Evolutionary conservation across 2,113 vertebrate species (phyloP).

Genomic region (Pluvialis apricaria): DNA sequence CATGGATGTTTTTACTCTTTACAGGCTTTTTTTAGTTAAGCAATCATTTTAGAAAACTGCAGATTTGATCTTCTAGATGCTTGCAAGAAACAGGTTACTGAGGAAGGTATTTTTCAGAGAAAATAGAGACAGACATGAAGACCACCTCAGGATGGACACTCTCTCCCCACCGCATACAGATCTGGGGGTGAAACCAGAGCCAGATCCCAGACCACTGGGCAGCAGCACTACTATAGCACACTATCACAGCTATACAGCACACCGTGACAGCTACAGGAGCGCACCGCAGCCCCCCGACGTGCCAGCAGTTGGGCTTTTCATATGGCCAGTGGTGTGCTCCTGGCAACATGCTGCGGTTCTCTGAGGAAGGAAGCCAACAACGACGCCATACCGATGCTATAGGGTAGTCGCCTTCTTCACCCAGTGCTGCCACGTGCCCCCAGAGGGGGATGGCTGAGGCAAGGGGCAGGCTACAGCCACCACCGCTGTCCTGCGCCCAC

Average conservation of each 20-base stretch:
- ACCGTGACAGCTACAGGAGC: neutral
- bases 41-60: neutral
- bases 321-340: accelerated
- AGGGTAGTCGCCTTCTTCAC: neutral
- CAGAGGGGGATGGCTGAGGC: accelerated
- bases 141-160: neutral
- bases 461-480: neutral
- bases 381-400: accelerated
- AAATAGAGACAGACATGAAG: neutral
- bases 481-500: neutral
- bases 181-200: neutral
- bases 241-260: no score
- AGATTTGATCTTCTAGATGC: neutral
- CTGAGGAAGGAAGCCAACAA: neutral
- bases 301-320: neutral
- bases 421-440: accelerated
- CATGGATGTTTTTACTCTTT: neutral
- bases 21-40: neutral
- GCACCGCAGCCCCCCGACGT: accelerated
- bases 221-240: neutral
- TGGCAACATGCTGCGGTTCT: neutral
- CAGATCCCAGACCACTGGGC: neutral
- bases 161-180: neutral
- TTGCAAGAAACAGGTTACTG: neutral
- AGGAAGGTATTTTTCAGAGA: neutral